Evolutionary conservation across 53 echinoderm and acorn worm species (phyloP), one percentile per base, ranked within the genome.

Genomic region (Stichopus horrens): DNA sequence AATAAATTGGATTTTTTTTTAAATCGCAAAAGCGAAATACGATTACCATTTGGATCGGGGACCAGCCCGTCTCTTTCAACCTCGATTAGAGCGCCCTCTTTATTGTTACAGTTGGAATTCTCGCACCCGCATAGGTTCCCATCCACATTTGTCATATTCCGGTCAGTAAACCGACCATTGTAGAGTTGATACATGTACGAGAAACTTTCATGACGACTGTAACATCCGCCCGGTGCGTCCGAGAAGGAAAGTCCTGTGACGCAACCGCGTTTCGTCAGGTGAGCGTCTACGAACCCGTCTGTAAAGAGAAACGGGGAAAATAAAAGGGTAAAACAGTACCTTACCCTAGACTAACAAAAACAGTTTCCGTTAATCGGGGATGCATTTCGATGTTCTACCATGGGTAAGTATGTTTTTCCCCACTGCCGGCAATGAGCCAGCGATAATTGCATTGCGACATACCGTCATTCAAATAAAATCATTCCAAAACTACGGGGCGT

Each of bases 221-320:
- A 71, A 18, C 71, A 71, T 71, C 71, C n/a, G 18, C 19, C 19
- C 71, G 14, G 5, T 16, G 7, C 6, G 7, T 71, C 71, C 6
- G 18, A 18, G 71, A 71, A 71, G 6, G 71, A 16, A 71, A 71
- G 7, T 7, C 71, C 71, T n/a, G 6, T 6, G 19, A 71, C 18
- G n/a, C 71, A 71, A 6, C 6, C 19, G 19, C 71, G 71, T 71
- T n/a, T 18, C 18, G 71, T 71, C 7, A 71, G n/a, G 6, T 71
- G 71, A 20, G 71, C 71, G 71, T 71, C 71, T 18, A 71, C 18
- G 71, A 71, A 71, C n/a, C 71, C 71, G 19, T 71, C 71, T 71
- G 71, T 71, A 18, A 71, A 9, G 59, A 59, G 11, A 59, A 71
- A 71, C 16, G 18, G 3, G 68, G 6, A 20, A 16, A 20, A 5